Evolutionary conservation across 2,888 invertebrate species (phyloP).

Genomic region (Ramazzottius varieornatus): DNA sequence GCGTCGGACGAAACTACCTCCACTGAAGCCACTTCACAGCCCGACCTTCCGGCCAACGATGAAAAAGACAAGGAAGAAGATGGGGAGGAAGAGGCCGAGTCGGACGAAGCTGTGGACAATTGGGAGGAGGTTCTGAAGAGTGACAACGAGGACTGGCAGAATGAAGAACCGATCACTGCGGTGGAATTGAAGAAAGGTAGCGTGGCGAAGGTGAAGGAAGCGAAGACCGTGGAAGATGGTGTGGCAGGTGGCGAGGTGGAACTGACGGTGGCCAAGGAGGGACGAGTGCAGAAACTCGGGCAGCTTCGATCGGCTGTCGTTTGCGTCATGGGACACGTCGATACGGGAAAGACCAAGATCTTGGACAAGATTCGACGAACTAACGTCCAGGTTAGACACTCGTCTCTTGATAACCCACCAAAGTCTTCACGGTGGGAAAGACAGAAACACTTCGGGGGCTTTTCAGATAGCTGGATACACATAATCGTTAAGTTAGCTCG

Average conservation of each 20-base stretch:
- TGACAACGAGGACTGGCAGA: conserved; percentile 14
- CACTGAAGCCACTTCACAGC: conserved; percentile 15
- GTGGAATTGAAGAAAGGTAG: conserved; percentile 12
- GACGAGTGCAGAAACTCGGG: conserved; percentile 23
- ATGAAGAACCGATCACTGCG: conserved; percentile 24
- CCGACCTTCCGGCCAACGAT: conserved; percentile 7
- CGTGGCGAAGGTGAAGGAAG: conserved; percentile 21
- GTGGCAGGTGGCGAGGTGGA: conserved; percentile 10
- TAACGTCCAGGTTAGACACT: conserved; percentile 41
- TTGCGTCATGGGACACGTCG: conserved; percentile 93
- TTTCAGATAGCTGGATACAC: too few relatives aligned
- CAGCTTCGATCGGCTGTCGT: conserved; percentile 77
- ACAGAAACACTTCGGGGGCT: too few relatives aligned
- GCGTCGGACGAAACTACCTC: conserved; percentile 29
- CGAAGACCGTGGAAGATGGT: conserved; percentile 35
- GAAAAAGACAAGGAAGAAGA: conserved; percentile 15
- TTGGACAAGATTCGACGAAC: conserved; percentile 48
- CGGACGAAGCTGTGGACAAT: conserved; percentile 10
- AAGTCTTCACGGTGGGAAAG: too few relatives aligned
- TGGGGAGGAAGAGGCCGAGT: conserved; percentile 8
- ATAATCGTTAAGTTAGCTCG: too few relatives aligned
- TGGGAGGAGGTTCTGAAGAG: conserved; percentile 23
- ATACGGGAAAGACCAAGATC: conserved; percentile 98
- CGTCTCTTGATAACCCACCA: too few relatives aligned
- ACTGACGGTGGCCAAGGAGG: not conserved